Evolutionary conservation across 2,113 vertebrate species (phyloP).

Genomic region (Nematolebias whitei): DNA sequence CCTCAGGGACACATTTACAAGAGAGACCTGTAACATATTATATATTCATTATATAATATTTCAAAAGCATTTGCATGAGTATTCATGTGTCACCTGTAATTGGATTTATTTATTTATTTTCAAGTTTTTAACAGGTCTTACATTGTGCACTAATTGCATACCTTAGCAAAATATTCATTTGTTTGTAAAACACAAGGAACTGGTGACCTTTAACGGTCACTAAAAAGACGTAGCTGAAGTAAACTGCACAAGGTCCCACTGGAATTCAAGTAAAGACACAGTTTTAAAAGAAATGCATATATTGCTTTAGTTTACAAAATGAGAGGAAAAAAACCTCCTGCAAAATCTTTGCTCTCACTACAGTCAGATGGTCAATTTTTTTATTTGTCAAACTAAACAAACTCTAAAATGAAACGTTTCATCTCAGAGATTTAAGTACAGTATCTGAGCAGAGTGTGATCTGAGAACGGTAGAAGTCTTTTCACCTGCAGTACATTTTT

Average conservation of each 20-base stretch:
- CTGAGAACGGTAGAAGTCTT: not conserved
- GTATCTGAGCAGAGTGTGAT: not conserved
- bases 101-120: no score
- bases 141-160: no score
- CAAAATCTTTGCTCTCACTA: not conserved
- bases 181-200: not conserved
- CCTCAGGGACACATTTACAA: no score
- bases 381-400: not conserved
- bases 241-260: no score
- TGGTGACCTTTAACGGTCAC: not conserved
- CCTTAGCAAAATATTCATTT: no score
- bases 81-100: no score
- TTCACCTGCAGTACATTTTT: not conserved
- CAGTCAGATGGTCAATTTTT: not conserved
- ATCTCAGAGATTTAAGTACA: not conserved
- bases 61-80: no score
- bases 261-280: not conserved
- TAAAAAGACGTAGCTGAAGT: not conserved
- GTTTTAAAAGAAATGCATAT: not conserved
- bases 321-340: not conserved
- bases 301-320: not conserved
- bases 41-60: no score
- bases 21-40: no score
- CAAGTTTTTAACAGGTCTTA: no score
- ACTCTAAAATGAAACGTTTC: slow-evolving; percentile 1